Evolutionary conservation across 35 echinoderm and acorn worm genomes (phyloP), one percentile per base, ranked within the genome.

Genomic region (Ophiothrix spiculata): DNA sequence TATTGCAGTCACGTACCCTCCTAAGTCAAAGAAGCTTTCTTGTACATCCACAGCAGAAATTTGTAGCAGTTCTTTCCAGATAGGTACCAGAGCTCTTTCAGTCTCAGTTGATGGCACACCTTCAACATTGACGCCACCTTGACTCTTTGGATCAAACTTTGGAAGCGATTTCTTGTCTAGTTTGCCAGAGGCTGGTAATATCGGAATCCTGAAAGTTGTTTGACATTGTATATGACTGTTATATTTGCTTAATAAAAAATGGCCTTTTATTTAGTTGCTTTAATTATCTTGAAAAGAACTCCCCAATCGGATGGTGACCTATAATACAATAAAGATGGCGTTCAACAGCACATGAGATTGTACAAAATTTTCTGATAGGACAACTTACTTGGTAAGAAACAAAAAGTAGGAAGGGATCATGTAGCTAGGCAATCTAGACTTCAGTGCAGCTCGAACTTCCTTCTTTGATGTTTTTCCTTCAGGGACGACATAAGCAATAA

Each of bases 11-110:
- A n/a, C n/a, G n/a, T n/a, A n/a, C n/a, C n/a, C 87, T 42, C 87
- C 87, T 46, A 90, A 75, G 82, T 83, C 81, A 56, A 90, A 90
- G 80, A 90, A 90, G 33, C 81, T 90, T 83, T 90, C 88, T 45
- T 90, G 80, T 0, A 83, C 80, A 78, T 83, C 80, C 15, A 90
- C 39, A 23, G 80, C 17, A 39, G 73, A 42, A 1, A 90, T 14
- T 56, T 76, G 63, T 12, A 90, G 88, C 15, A 90, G 19, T 36
- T 84, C 56, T 19, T 37, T 76, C 88, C 88, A 90, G 21, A 90
- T 56, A 1, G 19, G 31, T 2, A 45, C 69, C 4, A 90, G 31
- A 25, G 28, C 46, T 16, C 35, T 83, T 32, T 84, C 88, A 46
- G 73, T 77, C 23, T 90, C 88, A 17, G 88, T 90, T 38, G 73